Conservation (phyloP, 2,797 vertebrate species). For the Silurus aristotelis region DNA sequence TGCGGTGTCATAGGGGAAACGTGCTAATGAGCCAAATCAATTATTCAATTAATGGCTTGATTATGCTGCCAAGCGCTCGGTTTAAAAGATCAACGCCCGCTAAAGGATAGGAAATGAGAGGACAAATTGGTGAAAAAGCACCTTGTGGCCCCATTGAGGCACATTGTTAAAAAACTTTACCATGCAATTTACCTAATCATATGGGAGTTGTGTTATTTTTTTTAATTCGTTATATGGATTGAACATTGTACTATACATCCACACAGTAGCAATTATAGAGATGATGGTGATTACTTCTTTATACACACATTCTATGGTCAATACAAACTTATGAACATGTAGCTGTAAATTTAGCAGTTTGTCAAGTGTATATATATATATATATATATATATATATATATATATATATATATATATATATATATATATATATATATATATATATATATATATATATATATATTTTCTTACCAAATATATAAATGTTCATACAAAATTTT, state of each 20-base stretch:
- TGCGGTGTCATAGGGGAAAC: conserved; percentile 75
- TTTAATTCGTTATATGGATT: not conserved
- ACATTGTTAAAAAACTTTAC: conserved; percentile 26
- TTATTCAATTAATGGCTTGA: conserved; percentile 76
- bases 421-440: too few relatives aligned
- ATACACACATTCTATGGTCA: too few relatives aligned
- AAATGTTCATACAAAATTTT: too few relatives aligned
- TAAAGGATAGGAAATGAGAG: conserved; percentile 24
- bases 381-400: too few relatives aligned
- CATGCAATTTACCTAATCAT: not conserved
- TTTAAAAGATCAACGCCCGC: conserved; percentile 48
- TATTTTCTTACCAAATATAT: too few relatives aligned
- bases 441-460: too few relatives aligned
- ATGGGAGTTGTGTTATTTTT: conserved; percentile 3
- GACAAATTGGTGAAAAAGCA: conserved; percentile 16
- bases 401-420: too few relatives aligned
- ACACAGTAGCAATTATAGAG: too few relatives aligned
- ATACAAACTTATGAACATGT: too few relatives aligned
- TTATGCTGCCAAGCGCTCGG: conserved; percentile 61
- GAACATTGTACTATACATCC: not conserved
- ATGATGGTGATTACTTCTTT: too few relatives aligned
- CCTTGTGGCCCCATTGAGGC: not conserved
- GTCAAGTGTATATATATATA: too few relatives aligned
- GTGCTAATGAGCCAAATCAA: conserved; percentile 76
- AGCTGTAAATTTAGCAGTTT: too few relatives aligned